Evolutionary conservation across 1,140 invertebrate species (phyloP).

Genomic region (Pentalonia nigronervosa): DNA sequence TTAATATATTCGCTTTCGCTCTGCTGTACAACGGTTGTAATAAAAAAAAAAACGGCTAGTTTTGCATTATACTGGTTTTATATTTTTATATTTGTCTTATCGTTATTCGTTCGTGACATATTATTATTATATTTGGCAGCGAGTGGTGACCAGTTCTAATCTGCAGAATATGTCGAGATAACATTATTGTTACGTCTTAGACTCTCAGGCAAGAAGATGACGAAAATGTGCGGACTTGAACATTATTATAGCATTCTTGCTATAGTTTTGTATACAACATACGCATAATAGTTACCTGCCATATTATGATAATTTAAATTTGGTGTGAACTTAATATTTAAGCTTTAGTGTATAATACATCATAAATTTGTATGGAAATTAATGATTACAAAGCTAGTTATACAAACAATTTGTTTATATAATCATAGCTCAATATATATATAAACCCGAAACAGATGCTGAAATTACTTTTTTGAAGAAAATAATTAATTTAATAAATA

Average conservation of each 20-base stretch:
- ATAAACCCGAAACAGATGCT: no score
- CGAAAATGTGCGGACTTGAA: neutral
- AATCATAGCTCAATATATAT: no score
- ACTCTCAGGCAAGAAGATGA: neutral
- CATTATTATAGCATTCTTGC: neutral
- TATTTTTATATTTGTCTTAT: neutral
- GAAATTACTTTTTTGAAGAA: no score
- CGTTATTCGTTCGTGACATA: slow-evolving; percentile 3
- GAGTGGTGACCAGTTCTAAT: neutral
- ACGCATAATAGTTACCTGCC: neutral
- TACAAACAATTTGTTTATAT: no score
- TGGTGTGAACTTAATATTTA: neutral
- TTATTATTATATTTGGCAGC: neutral
- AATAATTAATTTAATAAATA: no score
- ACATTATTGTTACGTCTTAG: neutral
- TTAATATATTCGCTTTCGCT: slow-evolving; percentile 8
- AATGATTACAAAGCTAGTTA: no score
- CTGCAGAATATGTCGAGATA: neutral
- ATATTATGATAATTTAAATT: neutral
- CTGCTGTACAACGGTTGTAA: neutral
- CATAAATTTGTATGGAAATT: no score
- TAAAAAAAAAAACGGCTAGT: neutral
- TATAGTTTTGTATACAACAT: neutral
- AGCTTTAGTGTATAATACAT: neutral
- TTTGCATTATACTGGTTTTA: slow-evolving; percentile 7